Conservation (phyloP, 1,140 invertebrate species). For the Acyrthosiphon pisum region DNA sequence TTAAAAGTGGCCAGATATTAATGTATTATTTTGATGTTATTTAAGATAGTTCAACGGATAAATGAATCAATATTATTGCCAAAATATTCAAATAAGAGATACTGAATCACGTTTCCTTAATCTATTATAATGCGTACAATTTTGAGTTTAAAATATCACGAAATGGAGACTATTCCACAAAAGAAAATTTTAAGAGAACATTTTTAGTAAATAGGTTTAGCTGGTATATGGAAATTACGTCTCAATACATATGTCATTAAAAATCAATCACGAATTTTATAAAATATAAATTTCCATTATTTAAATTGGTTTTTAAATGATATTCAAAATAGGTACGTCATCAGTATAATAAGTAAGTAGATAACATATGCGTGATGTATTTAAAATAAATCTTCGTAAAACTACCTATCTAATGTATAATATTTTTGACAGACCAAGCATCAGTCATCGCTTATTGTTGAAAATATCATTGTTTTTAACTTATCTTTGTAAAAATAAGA, state of each 20-base stretch:
- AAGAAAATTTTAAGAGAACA: background rate
- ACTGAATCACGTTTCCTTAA: background rate
- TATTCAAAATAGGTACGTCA: background rate
- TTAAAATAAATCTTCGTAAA: background rate
- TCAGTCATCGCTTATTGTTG: too few species aligned
- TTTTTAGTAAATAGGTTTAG: background rate
- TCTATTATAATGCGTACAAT: background rate
- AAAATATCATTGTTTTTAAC: too few species aligned
- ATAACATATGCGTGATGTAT: background rate
- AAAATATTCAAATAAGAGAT: background rate
- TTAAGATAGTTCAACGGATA: background rate
- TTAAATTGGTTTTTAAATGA: background rate
- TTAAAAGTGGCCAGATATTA: background rate
- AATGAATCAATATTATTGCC: background rate
- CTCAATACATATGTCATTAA: background rate
- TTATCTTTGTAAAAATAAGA: background rate
- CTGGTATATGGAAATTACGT: background rate
- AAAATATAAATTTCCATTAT: background rate
- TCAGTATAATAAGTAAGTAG: background rate
- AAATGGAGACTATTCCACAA: background rate
- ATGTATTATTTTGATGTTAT: background rate
- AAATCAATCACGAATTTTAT: background rate
- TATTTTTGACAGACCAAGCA: background rate
- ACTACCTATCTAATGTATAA: background rate
- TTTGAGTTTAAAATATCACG: background rate